A percentile compares a stretch with the other conserved stretches of the same genome.
phyloP scores from a whole-genome alignment of 2,797 vertebrate genomes.

The Delichon dasypus region DNA sequence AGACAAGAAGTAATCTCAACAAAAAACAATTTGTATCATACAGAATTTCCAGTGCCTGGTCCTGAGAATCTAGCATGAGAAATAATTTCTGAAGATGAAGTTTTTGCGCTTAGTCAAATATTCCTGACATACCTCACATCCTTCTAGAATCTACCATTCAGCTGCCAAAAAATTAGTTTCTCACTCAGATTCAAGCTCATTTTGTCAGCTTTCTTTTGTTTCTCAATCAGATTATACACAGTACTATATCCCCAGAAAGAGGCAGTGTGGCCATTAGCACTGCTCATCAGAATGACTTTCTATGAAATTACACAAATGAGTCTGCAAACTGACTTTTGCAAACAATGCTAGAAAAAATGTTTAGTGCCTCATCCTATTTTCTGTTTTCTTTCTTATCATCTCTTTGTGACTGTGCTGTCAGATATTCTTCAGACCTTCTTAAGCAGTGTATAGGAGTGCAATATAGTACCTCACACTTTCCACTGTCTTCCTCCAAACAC shows the following conservation, averaged over 20 bases:
- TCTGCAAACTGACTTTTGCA: not conserved
- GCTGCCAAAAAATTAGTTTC: conserved; percentile 20
- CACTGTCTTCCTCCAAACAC: not conserved
- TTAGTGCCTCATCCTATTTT: not conserved
- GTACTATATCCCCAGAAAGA: not conserved
- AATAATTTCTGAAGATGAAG: not conserved
- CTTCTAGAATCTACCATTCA: conserved; percentile 23
- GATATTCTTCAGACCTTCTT: not conserved
- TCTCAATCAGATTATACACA: not conserved
- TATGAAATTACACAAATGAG: not conserved
- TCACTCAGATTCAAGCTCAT: not conserved
- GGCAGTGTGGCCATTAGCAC: not conserved
- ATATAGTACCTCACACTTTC: not conserved
- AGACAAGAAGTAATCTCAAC: not conserved
- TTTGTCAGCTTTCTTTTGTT: conserved; percentile 24
- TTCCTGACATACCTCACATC: not conserved
- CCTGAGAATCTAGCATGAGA: not conserved
- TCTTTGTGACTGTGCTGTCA: not conserved
- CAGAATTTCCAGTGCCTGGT: not conserved
- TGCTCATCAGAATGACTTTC: conserved; percentile 10
- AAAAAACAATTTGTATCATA: not conserved
- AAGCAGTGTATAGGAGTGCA: not conserved
- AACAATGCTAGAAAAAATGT: conserved; percentile 3
- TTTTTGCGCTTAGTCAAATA: not conserved
- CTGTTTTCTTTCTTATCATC: not conserved